Evolutionary conservation across 1,140 invertebrate species (phyloP).

Genomic region (Drosophila truncata): DNA sequence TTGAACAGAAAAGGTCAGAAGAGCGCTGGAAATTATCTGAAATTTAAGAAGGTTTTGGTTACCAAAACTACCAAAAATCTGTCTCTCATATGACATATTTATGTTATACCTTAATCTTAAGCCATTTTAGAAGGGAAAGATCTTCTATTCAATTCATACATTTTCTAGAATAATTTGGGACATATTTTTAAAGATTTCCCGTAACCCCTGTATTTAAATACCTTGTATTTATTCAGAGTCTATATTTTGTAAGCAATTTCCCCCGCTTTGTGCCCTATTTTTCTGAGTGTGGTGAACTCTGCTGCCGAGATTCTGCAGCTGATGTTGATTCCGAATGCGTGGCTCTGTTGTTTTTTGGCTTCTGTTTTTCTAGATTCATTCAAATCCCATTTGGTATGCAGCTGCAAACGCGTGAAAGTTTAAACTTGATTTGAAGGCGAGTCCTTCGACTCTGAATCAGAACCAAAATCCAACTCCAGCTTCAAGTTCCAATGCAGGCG

Average conservation of each 20-base stretch:
- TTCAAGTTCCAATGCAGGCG: slow-evolving; percentile 19
- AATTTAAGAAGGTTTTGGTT: background rate
- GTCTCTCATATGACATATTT: background rate
- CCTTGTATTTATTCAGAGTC: no score
- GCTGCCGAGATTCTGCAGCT: slow-evolving; percentile 59
- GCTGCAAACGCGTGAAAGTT: slow-evolving; percentile 72
- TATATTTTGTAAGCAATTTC: background rate
- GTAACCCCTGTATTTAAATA: no score
- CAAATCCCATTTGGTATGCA: slow-evolving; percentile 75
- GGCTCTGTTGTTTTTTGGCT: slow-evolving; percentile 40
- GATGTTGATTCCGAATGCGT: slow-evolving; percentile 19
- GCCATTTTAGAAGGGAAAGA: background rate
- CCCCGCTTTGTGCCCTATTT: background rate
- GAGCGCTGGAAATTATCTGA: background rate
- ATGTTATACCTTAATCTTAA: background rate
- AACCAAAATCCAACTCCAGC: background rate
- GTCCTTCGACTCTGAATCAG: slow-evolving; percentile 24
- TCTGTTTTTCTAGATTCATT: slow-evolving; percentile 16
- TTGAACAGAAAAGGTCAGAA: background rate
- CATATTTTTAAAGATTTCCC: no score
- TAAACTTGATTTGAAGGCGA: slow-evolving; percentile 71
- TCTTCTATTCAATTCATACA: background rate
- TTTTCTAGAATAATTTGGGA: no score
- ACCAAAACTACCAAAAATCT: background rate
- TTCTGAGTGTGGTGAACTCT: slow-evolving; percentile 31